A percentile compares a stretch with the other conserved stretches of the same genome.
phyloP scores from a whole-genome alignment of 2,888 invertebrate species.

The Melanotus villosus region DNA sequence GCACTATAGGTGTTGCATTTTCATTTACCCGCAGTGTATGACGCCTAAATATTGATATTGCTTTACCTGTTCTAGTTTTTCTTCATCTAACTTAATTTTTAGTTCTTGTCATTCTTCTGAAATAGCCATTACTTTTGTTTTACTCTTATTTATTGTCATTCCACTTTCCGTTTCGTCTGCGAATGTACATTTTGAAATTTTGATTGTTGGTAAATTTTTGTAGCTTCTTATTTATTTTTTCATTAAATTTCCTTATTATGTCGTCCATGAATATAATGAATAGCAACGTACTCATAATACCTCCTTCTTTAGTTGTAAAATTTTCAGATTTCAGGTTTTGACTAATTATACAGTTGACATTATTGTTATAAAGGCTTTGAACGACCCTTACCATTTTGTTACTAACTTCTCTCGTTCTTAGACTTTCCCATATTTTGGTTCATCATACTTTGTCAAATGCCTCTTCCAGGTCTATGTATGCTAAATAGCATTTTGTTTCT shows the following conservation, averaged over 20 bases:
- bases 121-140: constrained; percentile 4
- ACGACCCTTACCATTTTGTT: not conserved
- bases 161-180: not conserved
- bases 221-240: not conserved
- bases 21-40: no score
- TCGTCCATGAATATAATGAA: not conserved
- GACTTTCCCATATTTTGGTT: not conserved
- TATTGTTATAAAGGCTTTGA: not conserved
- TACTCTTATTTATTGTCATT: not conserved
- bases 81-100: not conserved
- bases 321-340: no score
- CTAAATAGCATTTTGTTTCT: no score
- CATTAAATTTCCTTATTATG: not conserved
- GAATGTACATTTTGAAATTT: not conserved
- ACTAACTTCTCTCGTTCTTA: not conserved
- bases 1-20: no score
- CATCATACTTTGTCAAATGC: not conserved
- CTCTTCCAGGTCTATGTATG: not conserved
- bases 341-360: no score
- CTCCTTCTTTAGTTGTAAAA: not conserved
- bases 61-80: not conserved
- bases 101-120: not conserved
- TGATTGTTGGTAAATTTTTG: not conserved
- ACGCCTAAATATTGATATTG: not conserved
- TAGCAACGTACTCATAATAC: not conserved